Evolutionary conservation across 2,888 invertebrate genomes (phyloP).

Genomic region (Allophyes oxyacanthae): DNA sequence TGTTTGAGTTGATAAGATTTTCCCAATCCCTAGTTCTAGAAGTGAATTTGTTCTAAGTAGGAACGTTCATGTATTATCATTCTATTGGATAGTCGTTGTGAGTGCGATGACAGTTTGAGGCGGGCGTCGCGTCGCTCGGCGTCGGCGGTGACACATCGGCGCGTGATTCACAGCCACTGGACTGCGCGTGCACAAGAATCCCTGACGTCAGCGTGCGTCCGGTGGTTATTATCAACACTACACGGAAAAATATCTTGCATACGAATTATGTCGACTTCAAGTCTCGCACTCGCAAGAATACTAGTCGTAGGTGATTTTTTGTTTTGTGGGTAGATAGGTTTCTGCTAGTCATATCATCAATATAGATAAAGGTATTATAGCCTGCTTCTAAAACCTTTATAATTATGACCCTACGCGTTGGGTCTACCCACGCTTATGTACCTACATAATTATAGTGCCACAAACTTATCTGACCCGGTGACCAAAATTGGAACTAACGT

Average conservation of each 20-base stretch:
- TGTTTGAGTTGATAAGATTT: slow-evolving; percentile 27
- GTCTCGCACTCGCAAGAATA: no score
- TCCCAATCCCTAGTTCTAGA: slow-evolving; percentile 20
- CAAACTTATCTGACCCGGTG: no score
- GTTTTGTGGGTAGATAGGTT: no score
- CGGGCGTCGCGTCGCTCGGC: slow-evolving; percentile 45
- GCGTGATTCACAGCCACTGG: slow-evolving; percentile 78
- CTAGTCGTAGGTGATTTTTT: no score
- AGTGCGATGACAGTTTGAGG: slow-evolving; percentile 30
- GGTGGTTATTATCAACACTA: slow-evolving; percentile 67
- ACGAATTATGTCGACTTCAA: no score
- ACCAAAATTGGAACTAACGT: no score
- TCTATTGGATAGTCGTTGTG: slow-evolving; percentile 18
- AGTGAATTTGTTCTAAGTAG: slow-evolving; percentile 26
- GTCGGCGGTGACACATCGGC: slow-evolving; percentile 81
- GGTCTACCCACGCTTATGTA: no score
- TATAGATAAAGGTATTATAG: no score
- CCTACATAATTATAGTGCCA: no score
- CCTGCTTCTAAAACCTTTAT: no score
- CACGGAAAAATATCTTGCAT: slow-evolving; percentile 27
- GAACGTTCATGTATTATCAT: slow-evolving; percentile 13
- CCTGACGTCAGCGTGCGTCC: slow-evolving; percentile 84
- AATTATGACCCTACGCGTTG: no score
- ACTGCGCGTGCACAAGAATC: slow-evolving; percentile 79
- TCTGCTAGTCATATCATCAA: no score